Base-by-base conservation (phyloP, 2,797 vertebrate species). In the Cichlasoma orientale region DNA sequence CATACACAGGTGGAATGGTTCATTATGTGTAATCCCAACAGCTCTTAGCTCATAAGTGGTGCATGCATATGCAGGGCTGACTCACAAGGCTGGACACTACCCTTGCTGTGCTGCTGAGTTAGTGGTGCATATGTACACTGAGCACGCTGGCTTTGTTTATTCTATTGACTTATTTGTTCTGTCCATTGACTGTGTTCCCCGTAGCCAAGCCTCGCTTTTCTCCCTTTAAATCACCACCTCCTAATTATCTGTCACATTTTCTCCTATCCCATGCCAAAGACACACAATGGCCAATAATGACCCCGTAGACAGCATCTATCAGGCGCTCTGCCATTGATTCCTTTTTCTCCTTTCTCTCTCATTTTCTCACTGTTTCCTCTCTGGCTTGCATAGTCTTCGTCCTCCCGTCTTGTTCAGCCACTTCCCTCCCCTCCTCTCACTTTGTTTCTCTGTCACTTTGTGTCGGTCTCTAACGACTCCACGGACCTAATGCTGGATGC, bases 211-310 rank as follows among this genome's bases (percentile, higher is more conserved):
- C 89, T 92, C 87, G 88, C 90, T 92, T 93, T 93, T 92, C 88
- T 88, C 86, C 90, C 79, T 93, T 94, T 95, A 95, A 94, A 95
- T 95, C 95, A 94, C 94, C 94, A 93, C 92, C 94, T 95, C 90
- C 94, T 96, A 96, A 96, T 96, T 96, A 95, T 95, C 94, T 94
- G 95, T 95, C 94, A 96, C 94, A 93, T 94, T 95, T 95, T 93
- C 92, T 95, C 93, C 93, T 89, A 91, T 95, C 91, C 94, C 90
- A 90, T 93, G 93, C 92, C 91, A 94, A 91, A 95, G 94, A 95
- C 94, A 95, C 94, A 94, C 93, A 95, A 94, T 95, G 94, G 93
- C 94, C 84, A 89, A 95, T 95, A 95, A 95, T 95, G 95, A 95
- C 94, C 94, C 93, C 86, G 57, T 90, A 92, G 94, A 93, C 94